phyloP scores from a whole-genome alignment of 2,797 vertebrate species.

The Eulemur mongoz region DNA sequence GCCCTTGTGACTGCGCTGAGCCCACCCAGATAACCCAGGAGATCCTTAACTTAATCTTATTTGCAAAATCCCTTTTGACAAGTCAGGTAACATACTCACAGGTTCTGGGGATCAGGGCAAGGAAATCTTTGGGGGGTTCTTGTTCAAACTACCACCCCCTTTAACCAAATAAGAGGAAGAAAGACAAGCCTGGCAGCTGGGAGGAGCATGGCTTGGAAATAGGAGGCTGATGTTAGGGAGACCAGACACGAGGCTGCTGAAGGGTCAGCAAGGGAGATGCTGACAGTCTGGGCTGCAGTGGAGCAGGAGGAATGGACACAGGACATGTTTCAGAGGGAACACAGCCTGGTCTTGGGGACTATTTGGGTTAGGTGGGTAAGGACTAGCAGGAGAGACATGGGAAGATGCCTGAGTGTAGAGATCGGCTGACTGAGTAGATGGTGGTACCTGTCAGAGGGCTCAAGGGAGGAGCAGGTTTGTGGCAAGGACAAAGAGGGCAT shows the following conservation, averaged over 20 bases:
- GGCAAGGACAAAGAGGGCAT: not conserved
- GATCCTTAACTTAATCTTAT: not conserved
- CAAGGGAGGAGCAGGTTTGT: not conserved
- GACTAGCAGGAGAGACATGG: not conserved
- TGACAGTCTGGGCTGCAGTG: not conserved
- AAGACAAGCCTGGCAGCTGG: not conserved
- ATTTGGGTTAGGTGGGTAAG: not conserved
- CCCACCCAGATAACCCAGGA: not conserved
- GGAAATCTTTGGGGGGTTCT: not conserved
- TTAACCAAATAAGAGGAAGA: slow-evolving; percentile 39
- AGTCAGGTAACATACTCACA: not conserved
- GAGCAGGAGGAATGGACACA: not conserved
- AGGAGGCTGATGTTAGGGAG: not conserved
- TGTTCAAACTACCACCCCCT: not conserved
- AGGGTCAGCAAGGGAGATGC: not conserved
- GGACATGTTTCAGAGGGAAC: not conserved
- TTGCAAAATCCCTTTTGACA: slow-evolving; percentile 5
- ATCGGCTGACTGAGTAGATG: no score
- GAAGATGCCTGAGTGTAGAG: not conserved
- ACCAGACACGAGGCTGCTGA: not conserved
- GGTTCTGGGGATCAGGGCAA: not conserved
- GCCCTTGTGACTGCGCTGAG: not conserved
- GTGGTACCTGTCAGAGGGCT: not conserved
- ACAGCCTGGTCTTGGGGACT: not conserved
- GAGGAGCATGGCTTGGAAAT: not conserved